phyloP scores from a whole-genome alignment of 2,797 vertebrate genomes.

The Acanthurus tractus region DNA sequence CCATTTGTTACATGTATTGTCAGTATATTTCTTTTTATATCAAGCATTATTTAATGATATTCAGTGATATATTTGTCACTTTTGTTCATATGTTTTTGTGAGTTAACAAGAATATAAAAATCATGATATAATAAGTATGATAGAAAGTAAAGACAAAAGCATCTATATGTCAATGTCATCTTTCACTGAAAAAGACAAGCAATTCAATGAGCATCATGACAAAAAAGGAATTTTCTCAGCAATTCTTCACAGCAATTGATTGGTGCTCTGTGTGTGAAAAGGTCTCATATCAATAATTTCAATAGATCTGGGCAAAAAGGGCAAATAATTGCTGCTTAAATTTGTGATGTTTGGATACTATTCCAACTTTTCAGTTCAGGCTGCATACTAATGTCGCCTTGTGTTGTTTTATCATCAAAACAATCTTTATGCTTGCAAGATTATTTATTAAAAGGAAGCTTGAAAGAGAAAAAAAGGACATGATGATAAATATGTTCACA shows the following conservation, averaged over 20 bases:
- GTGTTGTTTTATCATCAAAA: constrained; percentile 16
- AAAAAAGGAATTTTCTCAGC: neutral
- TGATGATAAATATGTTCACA: constrained; percentile 31
- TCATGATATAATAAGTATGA: neutral
- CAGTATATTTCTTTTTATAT: neutral
- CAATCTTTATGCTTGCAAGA: constrained; percentile 5
- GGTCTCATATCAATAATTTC: constrained; percentile 18
- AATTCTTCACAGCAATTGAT: neutral
- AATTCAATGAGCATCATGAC: neutral
- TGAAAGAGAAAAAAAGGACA: constrained; percentile 12
- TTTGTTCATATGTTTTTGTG: neutral
- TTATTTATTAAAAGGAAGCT: constrained; percentile 9
- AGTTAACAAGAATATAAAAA: neutral
- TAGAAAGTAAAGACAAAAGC: neutral
- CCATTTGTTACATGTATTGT: neutral
- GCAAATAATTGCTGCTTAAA: constrained; percentile 26
- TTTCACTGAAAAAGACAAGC: neutral
- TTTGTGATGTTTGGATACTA: neutral
- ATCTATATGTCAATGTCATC: neutral
- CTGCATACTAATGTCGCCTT: neutral
- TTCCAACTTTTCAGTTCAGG: neutral
- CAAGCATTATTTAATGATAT: neutral
- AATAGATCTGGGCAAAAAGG: constrained; percentile 17
- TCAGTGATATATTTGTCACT: neutral
- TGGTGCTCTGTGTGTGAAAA: neutral